These are phyloP conservation scores for Cataglyphis rosenhaueri DNA, from an alignment of 2,888 invertebrate species.

Conservation along the genomic window DNA sequence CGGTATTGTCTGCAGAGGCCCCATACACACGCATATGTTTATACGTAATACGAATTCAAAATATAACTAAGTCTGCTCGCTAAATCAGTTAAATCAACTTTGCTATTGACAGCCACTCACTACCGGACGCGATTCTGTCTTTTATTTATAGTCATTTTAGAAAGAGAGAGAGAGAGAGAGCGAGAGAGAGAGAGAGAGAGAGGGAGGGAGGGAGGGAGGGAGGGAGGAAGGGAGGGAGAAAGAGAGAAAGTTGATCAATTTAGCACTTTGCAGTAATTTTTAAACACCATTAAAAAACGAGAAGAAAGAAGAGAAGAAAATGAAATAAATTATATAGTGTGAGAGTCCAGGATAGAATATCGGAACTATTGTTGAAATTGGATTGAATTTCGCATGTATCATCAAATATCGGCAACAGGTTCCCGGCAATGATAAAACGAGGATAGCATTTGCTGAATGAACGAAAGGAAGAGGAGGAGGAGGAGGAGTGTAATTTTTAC, in stretches of 20 bases:
- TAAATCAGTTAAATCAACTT: slow-evolving; percentile 45
- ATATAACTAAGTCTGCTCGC: slow-evolving; percentile 30
- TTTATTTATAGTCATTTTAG: slow-evolving; percentile 40
- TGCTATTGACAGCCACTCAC: slow-evolving; percentile 15
- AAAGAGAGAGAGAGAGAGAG: neutral
- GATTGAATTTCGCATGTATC: slow-evolving; percentile 33
- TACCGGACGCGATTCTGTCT: neutral
- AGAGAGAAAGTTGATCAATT: neutral
- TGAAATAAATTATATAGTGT: slow-evolving; percentile 23
- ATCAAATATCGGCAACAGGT: slow-evolving; percentile 44
- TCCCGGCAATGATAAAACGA: neutral
- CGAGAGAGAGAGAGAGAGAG: slow-evolving; percentile 3
- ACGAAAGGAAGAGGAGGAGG: neutral
- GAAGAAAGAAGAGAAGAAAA: neutral
- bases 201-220: neutral
- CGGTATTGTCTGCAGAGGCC: slow-evolving; percentile 43
- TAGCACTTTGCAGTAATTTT: slow-evolving; percentile 1
- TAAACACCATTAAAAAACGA: slow-evolving; percentile 33
- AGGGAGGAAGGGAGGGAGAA: neutral
- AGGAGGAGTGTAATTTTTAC: slow-evolving; percentile 36
- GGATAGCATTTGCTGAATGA: slow-evolving; percentile 24
- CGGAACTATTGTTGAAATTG: slow-evolving; percentile 27
- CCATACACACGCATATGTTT: neutral
- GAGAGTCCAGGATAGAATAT: neutral
- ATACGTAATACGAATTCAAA: slow-evolving; percentile 25